Percentiles rank a stretch among this genome's conserved stretches.
Conservation (phyloP, 2,888 invertebrate genomes). For the Cheilosia variabilis region DNA sequence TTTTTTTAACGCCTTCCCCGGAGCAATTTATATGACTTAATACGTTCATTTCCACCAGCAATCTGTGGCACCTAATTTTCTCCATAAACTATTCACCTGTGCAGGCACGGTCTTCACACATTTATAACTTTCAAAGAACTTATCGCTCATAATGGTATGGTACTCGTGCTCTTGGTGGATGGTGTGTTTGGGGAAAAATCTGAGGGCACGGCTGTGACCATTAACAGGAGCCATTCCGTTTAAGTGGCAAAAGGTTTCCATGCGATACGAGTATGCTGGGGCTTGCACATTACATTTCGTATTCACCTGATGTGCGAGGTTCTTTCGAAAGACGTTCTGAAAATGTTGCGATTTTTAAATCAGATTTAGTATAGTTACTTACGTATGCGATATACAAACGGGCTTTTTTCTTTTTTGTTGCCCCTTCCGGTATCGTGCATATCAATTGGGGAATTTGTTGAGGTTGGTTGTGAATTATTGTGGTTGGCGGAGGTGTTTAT, state of each 20-base stretch:
- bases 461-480: slow-evolving; percentile 8
- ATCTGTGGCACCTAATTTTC: slow-evolving; percentile 73
- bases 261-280: slow-evolving; percentile 5
- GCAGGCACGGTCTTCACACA: slow-evolving; percentile 65
- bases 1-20: neutral
- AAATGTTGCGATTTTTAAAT: slow-evolving; percentile 25
- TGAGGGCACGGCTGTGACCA: slow-evolving; percentile 21
- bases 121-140: slow-evolving; percentile 65
- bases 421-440: neutral
- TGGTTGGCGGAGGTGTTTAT: too few relatives aligned
- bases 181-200: neutral
- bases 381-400: neutral
- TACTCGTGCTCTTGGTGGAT: neutral
- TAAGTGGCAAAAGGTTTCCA: slow-evolving; percentile 26
- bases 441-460: neutral
- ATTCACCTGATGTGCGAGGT: slow-evolving; percentile 51
- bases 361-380: slow-evolving; percentile 28
- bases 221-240: slow-evolving; percentile 53
- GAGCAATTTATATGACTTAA: slow-evolving; percentile 72
- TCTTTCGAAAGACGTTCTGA: slow-evolving; percentile 7
- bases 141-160: slow-evolving; percentile 47
- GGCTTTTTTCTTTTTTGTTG: neutral
- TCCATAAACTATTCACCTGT: slow-evolving; percentile 73
- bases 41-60: slow-evolving; percentile 62
- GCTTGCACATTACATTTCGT: slow-evolving; percentile 34